Conservation (phyloP, 1,140 invertebrate genomes). For the Cataglyphis hispanica region DNA sequence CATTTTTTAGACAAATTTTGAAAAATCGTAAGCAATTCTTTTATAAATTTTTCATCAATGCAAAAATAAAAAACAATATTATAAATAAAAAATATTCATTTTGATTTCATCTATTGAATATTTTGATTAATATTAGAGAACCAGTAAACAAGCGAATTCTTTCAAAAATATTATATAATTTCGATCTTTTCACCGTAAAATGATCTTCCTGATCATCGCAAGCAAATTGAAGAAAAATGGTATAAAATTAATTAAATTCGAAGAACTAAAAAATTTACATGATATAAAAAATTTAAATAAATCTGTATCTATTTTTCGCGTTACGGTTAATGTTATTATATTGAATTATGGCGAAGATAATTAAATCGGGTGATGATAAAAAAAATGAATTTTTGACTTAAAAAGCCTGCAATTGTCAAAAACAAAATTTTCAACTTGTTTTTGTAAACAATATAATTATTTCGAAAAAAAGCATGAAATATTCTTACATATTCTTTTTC, state of each 20-base stretch:
- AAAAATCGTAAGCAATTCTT: background rate
- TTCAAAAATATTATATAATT: constrained; percentile 8
- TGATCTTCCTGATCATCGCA: background rate
- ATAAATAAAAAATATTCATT: background rate
- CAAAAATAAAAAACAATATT: background rate
- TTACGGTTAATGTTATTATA: constrained; percentile 9
- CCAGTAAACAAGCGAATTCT: background rate
- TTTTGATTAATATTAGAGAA: background rate
- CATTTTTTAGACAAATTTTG: background rate
- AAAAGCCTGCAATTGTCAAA: background rate
- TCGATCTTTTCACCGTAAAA: background rate
- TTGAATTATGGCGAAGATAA: background rate
- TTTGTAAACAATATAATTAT: background rate
- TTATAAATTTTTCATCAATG: constrained; percentile 9
- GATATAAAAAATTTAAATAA: constrained; percentile 2
- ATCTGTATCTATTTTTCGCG: background rate
- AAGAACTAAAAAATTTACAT: background rate
- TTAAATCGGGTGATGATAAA: background rate
- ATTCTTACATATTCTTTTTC: too few relatives aligned
- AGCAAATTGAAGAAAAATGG: background rate
- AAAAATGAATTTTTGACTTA: background rate
- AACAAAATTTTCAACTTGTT: background rate
- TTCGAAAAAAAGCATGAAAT: background rate
- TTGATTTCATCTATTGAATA: background rate
- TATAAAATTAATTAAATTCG: constrained; percentile 1